Conservation (phyloP, 2,113 vertebrate genomes). For the Desmodus rotundus region DNA sequence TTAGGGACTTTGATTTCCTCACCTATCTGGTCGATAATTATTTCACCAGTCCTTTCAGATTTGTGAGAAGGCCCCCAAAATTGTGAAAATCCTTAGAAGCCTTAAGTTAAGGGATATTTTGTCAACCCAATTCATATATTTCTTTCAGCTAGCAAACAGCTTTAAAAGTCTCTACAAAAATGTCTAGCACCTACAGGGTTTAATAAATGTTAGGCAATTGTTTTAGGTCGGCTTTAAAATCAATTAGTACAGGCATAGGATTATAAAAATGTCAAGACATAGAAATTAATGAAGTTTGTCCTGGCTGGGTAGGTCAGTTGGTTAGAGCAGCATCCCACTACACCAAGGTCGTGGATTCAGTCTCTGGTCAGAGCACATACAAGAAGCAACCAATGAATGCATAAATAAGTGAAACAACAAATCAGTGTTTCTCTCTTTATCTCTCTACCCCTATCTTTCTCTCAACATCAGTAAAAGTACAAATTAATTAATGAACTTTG, state of each 20-base stretch:
- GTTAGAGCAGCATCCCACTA: no score
- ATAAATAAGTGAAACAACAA: no score
- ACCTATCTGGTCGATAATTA: not conserved
- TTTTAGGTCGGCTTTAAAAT: not conserved
- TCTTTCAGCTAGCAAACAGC: not conserved
- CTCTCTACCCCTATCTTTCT: no score
- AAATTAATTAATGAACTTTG: not conserved
- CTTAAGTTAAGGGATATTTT: not conserved
- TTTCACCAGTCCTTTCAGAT: not conserved
- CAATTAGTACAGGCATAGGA: not conserved
- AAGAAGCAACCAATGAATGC: no score
- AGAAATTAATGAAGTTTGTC: not conserved
- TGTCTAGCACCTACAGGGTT: not conserved
- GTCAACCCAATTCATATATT: not conserved
- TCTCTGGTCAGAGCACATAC: no score
- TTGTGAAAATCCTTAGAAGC: not conserved
- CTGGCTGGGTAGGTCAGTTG: no score
- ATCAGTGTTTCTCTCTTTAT: no score
- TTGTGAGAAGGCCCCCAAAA: not conserved
- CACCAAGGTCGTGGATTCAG: no score
- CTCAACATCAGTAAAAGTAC: no score
- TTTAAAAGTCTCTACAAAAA: slow-evolving; percentile 20
- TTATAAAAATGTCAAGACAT: not conserved
- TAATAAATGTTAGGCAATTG: not conserved
- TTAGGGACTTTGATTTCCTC: not conserved